Evolutionary conservation across 2,113 vertebrate species (phyloP), one percentile per base, ranked within the genome.

Genomic region (Parus major): DNA sequence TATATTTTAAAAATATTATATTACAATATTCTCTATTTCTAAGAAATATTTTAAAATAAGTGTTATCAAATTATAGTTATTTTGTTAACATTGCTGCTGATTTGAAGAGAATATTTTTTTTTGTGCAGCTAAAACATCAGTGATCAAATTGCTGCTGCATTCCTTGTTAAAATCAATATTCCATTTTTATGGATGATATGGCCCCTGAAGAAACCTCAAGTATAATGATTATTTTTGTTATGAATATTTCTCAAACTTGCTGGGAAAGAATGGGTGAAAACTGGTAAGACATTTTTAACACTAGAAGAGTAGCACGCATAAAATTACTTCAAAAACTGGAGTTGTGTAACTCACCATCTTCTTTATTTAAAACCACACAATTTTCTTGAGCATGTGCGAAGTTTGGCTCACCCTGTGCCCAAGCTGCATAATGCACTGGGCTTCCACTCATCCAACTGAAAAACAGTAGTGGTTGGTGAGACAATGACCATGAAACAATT

Each of bases 361-460:
- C 72, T 78, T 76, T 98, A 60, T 98, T 98, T 10, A 99, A 96
- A 22, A 98, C 95, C 29, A 99, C 98, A 93, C 99, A 99, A 59
- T 98, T 98, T 97, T 99, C 98, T 92, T 99, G 98, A 68, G 90
- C 97, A 61, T 77, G 41, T 60, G 98, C 98, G 96, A 98, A 99
- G 96, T 98, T 99, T 57, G 98, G 99, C 84, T 99, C 98, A 63
- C 98, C 98, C 7, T 72, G 68, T 78, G 98, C 97, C 99, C 99
- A 99, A 4, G 98, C 97, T 17, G 98, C 96, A 35, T 97, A 99
- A 12, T 97, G 94, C 33, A 99, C 96, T 2, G 97, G 98, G 14
- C 97, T 98, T 66, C 97, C 98, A 73, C 98, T 98, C 87, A 98
- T 49, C 98, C 98, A 99, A 18, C 99, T 99, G 84, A 96, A 93